Evolutionary conservation across 1,140 invertebrate genomes (phyloP).

Genomic region (Pachypsylla venusta): DNA sequence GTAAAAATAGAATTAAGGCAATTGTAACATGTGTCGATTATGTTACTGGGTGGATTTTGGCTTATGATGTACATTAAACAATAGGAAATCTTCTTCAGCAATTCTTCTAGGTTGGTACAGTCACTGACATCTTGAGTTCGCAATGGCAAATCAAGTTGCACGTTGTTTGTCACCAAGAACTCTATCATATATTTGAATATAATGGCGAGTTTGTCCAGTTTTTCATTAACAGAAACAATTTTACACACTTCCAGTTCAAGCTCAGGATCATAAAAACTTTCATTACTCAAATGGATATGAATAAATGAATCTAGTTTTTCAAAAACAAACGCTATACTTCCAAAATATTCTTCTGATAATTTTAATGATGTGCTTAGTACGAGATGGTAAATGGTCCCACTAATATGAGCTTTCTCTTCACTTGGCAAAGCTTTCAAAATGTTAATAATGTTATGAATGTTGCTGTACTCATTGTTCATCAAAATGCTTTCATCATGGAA

Average conservation of each 20-base stretch:
- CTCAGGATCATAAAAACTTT: neutral
- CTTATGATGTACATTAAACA: too few relatives aligned
- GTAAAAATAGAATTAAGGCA: too few relatives aligned
- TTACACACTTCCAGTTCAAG: neutral
- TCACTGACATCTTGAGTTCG: neutral
- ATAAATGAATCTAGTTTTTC: slow-evolving; percentile 1
- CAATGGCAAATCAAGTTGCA: neutral
- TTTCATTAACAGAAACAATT: neutral
- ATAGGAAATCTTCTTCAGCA: neutral
- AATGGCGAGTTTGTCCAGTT: neutral
- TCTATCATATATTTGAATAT: neutral
- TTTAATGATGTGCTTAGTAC: neutral
- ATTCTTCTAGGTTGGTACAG: neutral
- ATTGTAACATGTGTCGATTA: too few relatives aligned
- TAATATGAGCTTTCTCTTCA: neutral
- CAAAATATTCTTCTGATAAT: neutral
- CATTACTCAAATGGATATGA: too few relatives aligned
- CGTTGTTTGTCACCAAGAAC: neutral
- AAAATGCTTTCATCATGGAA: slow-evolving; percentile 7
- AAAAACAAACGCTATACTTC: neutral
- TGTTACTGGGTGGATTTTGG: too few relatives aligned
- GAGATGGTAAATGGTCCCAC: neutral
- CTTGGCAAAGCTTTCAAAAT: neutral
- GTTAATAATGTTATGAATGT: neutral
- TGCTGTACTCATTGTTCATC: neutral